phyloP scores from a whole-genome alignment of 2,888 invertebrate species.

The Tetanocera ferruginea region DNA sequence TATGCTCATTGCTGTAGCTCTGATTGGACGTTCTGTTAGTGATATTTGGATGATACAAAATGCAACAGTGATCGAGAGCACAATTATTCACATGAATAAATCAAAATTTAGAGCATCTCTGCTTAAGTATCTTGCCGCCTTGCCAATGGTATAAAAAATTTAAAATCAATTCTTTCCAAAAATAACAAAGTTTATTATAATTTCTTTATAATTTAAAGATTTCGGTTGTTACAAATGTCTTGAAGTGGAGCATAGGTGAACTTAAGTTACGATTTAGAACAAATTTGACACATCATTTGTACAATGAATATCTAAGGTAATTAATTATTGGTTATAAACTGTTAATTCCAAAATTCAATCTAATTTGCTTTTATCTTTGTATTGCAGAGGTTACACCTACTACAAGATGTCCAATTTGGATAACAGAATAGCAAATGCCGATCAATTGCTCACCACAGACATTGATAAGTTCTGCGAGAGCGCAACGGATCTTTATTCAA shows the following conservation, averaged over 20 bases:
- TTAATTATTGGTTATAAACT: too few species aligned
- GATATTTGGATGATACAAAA: conserved; percentile 98
- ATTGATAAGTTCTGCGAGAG: conserved; percentile 98
- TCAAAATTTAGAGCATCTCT: conserved; percentile 82
- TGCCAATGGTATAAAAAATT: conserved; percentile 83
- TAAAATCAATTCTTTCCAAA: background rate
- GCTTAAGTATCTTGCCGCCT: conserved; percentile 82
- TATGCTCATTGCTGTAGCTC: conserved; percentile 80
- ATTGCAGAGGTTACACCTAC: conserved; percentile 88
- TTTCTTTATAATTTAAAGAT: conserved; percentile 76
- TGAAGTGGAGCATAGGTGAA: conserved; percentile 96
- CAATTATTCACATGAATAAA: conserved; percentile 91
- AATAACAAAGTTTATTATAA: background rate
- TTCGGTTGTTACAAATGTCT: conserved; percentile 91
- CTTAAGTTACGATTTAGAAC: conserved; percentile 91
- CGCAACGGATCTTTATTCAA: conserved; percentile 95
- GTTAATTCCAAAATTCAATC: too few species aligned
- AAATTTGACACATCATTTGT: conserved; percentile 87
- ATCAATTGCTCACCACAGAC: conserved; percentile 95
- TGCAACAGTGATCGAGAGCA: conserved; percentile 93
- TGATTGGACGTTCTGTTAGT: conserved; percentile 91
- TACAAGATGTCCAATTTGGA: conserved; percentile 97
- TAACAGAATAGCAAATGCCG: conserved; percentile 94
- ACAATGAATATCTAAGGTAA: conserved; percentile 93
- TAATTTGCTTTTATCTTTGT: conserved; percentile 13